Evolutionary conservation across 1,140 invertebrate species (phyloP).

Genomic region (Formica selysi): DNA sequence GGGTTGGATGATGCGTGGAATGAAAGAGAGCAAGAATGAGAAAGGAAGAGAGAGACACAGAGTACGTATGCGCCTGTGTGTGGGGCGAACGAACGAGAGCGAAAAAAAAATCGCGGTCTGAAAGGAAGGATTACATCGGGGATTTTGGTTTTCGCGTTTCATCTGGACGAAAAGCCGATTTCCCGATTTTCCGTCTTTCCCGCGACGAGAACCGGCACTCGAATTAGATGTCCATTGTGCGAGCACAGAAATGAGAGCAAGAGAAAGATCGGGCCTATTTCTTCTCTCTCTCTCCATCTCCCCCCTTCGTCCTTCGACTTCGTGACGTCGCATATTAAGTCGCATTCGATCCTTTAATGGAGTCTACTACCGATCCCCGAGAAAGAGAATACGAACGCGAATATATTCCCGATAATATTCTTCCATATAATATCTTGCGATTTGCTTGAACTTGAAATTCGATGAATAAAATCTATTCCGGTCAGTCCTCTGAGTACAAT

Average conservation of each 20-base stretch:
- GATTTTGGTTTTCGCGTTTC: slow-evolving; percentile 86
- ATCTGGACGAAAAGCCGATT: slow-evolving; percentile 85
- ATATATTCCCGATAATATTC: slow-evolving; percentile 67
- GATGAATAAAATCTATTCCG: not conserved
- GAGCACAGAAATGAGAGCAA: slow-evolving; percentile 56
- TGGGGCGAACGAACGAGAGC: slow-evolving; percentile 64
- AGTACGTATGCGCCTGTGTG: slow-evolving; percentile 11
- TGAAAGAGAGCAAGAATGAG: slow-evolving; percentile 60
- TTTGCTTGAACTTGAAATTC: slow-evolving; percentile 42
- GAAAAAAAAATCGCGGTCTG: slow-evolving; percentile 76
- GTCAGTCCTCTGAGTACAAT: not conserved
- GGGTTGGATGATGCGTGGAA: slow-evolving; percentile 73
- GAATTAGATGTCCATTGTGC: slow-evolving; percentile 85
- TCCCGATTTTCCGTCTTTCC: slow-evolving; percentile 83
- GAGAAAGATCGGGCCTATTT: slow-evolving; percentile 48
- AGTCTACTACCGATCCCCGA: slow-evolving; percentile 69
- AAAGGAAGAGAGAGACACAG: slow-evolving; percentile 55
- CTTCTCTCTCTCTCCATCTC: not conserved
- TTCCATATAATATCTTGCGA: slow-evolving; percentile 28
- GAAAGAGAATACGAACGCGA: slow-evolving; percentile 54
- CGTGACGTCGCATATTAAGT: slow-evolving; percentile 85
- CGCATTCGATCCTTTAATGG: slow-evolving; percentile 81
- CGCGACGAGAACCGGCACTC: slow-evolving; percentile 69
- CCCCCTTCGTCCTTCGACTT: slow-evolving; percentile 60
- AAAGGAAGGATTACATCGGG: slow-evolving; percentile 86